Evolutionary conservation across 1,140 invertebrate genomes (phyloP).

Genomic region (Coenobita brevimanus): DNA sequence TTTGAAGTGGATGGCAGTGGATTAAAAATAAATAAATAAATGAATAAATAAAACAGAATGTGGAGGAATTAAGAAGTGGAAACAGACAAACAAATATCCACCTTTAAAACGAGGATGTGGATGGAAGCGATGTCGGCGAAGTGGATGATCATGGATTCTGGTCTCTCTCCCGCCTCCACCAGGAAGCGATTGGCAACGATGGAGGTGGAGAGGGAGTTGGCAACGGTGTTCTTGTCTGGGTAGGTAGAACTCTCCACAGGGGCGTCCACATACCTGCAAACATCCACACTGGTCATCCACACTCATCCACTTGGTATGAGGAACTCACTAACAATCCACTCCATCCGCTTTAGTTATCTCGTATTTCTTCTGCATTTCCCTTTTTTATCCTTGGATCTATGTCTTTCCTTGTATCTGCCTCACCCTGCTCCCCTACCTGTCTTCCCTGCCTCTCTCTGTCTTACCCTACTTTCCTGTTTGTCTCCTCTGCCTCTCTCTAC

Average conservation of each 20-base stretch:
- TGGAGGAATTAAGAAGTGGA: too few relatives aligned
- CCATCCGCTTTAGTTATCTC: not conserved
- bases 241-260: conserved; percentile 29
- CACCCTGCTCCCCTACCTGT: not conserved
- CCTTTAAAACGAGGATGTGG: conserved; percentile 47
- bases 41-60: too few relatives aligned
- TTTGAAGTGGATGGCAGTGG: not conserved
- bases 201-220: conserved; percentile 48
- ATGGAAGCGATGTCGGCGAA: conserved; percentile 51
- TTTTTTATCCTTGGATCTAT: not conserved
- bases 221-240: conserved; percentile 48
- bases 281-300: too few relatives aligned
- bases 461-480: not conserved
- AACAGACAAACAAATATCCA: not conserved
- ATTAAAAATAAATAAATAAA: too few relatives aligned
- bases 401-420: not conserved
- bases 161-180: conserved; percentile 43
- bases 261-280: conserved; percentile 35
- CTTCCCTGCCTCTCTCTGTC: not conserved
- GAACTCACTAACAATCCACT: too few relatives aligned
- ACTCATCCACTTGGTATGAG: too few relatives aligned
- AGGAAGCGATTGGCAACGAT: conserved; percentile 48
- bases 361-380: not conserved
- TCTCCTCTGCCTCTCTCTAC: not conserved
- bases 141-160: conserved; percentile 56